A percentile compares a stretch with the other conserved stretches of the same genome.
These are phyloP conservation scores for Cerastis rubricosa DNA, from an alignment of 2,888 invertebrate genomes.

Conservation along the genomic window DNA sequence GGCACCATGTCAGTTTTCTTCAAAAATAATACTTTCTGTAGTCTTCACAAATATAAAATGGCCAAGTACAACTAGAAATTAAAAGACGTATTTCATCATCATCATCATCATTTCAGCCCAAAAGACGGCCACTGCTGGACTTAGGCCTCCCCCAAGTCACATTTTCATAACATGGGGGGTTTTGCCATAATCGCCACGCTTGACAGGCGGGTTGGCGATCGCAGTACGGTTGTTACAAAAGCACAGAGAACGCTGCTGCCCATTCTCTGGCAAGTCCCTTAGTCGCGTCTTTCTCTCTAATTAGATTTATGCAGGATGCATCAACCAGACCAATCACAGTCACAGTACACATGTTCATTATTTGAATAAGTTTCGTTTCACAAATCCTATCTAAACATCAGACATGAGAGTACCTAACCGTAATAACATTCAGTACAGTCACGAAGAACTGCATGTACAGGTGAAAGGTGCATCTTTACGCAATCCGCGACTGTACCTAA, in stretches of 20 bases:
- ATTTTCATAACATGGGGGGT: no score
- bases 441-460: constrained; percentile 53
- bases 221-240: no score
- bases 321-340: background rate
- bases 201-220: no score
- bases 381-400: constrained; percentile 23
- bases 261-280: no score
- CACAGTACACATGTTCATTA: background rate
- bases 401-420: constrained; percentile 5
- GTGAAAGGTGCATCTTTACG: constrained; percentile 76
- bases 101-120: no score
- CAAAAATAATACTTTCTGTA: background rate
- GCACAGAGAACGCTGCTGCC: no score
- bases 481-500: constrained; percentile 67
- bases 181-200: no score
- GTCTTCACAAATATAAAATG: background rate
- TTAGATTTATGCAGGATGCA: background rate
- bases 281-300: no score
- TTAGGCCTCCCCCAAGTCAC: no score
- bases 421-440: constrained; percentile 31
- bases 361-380: constrained; percentile 24
- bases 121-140: no score
- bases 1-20: background rate
- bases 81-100: no score
- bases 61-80: background rate